A percentile compares a stretch with the other conserved stretches of the same genome.
Evolutionary conservation across 2,113 vertebrate species (phyloP).

Genomic region (Aphelocoma coerulescens): DNA sequence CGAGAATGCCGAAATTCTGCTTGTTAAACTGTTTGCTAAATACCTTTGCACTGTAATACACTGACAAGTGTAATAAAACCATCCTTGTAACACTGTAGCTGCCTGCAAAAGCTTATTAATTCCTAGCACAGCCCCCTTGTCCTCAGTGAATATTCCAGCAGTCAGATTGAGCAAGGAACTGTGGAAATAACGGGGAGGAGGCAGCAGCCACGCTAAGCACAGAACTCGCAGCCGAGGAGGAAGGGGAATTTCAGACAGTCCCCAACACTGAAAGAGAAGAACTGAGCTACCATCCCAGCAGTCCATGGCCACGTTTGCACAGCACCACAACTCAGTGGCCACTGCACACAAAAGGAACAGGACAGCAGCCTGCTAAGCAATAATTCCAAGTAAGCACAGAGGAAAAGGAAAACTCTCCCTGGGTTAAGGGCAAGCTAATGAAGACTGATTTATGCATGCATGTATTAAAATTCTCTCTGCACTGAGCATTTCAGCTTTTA

Average conservation of each 20-base stretch:
- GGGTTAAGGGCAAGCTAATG: background rate
- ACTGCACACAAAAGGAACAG: background rate
- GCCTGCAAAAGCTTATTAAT: background rate
- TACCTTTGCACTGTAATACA: background rate
- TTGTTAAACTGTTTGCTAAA: slow-evolving; percentile 12
- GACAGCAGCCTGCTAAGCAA: background rate
- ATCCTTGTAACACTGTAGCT: background rate
- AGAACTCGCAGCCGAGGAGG: background rate
- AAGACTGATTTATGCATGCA: background rate
- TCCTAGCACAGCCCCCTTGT: background rate
- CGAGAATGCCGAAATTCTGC: background rate
- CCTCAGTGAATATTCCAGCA: background rate
- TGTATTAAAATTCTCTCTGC: background rate
- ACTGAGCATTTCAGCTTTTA: slow-evolving; percentile 19
- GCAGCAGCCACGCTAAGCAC: background rate
- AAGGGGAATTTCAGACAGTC: background rate
- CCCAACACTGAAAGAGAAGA: background rate
- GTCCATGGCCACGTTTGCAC: background rate
- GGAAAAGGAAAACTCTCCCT: background rate
- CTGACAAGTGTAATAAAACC: background rate
- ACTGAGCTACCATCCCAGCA: background rate
- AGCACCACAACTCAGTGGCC: background rate
- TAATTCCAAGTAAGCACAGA: background rate
- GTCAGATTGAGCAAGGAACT: background rate
- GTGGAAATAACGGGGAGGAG: background rate